Conservation (phyloP, 2,797 vertebrate species). For the Myripristis jacobus region DNA sequence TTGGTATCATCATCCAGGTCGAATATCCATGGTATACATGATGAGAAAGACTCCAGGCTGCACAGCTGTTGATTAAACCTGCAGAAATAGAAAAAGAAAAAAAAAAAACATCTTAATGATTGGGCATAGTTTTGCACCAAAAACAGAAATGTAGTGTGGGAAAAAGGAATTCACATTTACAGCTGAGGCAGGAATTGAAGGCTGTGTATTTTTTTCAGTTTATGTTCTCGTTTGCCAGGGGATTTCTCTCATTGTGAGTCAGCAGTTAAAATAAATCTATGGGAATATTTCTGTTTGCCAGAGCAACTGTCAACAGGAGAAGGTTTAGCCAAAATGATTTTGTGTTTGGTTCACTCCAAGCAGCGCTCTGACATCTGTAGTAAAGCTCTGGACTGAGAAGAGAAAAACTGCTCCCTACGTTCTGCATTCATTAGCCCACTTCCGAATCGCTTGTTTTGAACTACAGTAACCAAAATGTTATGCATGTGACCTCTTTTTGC, state of each 20-base stretch:
- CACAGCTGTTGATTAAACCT: too few species aligned
- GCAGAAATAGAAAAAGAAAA: too few species aligned
- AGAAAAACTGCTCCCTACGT: slow-evolving; percentile 27
- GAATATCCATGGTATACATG: not conserved
- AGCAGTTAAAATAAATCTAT: slow-evolving; percentile 30
- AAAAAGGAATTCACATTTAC: not conserved
- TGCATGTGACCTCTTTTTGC: slow-evolving; percentile 61
- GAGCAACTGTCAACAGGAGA: slow-evolving; percentile 8
- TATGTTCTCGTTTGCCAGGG: slow-evolving; percentile 26
- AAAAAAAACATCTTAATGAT: too few species aligned
- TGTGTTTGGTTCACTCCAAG: slow-evolving; percentile 21
- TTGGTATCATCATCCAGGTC: too few species aligned
- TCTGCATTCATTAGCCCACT: slow-evolving; percentile 66
- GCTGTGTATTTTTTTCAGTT: not conserved
- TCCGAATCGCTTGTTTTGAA: slow-evolving; percentile 64
- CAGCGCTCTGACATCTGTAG: slow-evolving; percentile 28
- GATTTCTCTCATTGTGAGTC: not conserved
- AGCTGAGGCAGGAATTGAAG: not conserved
- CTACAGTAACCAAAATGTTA: slow-evolving; percentile 38
- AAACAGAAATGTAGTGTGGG: not conserved
- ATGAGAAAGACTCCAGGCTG: not conserved
- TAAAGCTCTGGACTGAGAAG: slow-evolving; percentile 16
- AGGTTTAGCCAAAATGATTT: slow-evolving; percentile 32
- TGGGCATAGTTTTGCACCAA: too few species aligned
- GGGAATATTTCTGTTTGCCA: slow-evolving; percentile 19